A percentile compares a stretch with the other conserved stretches of the same genome.
phyloP scores from a whole-genome alignment of 2,797 vertebrate genomes.

The Synanceia verrucosa region DNA sequence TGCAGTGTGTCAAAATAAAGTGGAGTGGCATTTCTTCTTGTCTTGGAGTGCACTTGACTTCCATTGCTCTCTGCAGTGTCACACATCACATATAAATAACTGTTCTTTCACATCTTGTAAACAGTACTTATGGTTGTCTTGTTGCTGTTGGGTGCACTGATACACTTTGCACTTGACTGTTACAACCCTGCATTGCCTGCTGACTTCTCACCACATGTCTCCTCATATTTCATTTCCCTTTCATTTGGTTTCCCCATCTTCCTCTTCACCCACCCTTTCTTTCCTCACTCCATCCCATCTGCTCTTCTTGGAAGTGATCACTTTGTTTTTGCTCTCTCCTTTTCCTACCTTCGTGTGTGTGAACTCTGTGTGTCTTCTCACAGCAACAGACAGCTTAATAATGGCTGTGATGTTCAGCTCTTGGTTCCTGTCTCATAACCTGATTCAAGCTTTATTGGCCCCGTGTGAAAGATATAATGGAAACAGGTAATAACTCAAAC shows the following conservation, averaged over 20 bases:
- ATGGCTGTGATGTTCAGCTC: constrained; percentile 34
- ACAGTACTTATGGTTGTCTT: constrained; percentile 25
- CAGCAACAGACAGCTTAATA: constrained; percentile 53
- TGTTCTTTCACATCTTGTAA: constrained; percentile 48
- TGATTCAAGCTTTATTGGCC: constrained; percentile 59
- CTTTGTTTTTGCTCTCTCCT: constrained; percentile 14
- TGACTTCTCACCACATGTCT: constrained; percentile 39
- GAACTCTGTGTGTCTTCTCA: constrained; percentile 12
- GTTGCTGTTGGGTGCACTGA: constrained; percentile 11
- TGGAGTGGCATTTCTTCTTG: constrained; percentile 32
- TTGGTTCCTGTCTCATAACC: constrained; percentile 44
- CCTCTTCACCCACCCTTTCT: constrained; percentile 6
- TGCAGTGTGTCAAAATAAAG: not conserved
- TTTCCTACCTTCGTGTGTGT: constrained; percentile 7
- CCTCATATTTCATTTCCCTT: constrained; percentile 51
- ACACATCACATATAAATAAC: constrained; percentile 35
- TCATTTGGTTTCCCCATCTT: constrained; percentile 24
- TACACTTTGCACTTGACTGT: constrained; percentile 16
- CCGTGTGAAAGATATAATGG: constrained; percentile 49
- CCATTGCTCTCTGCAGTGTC: constrained; percentile 26
- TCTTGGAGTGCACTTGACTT: constrained; percentile 42
- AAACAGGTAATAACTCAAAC: constrained; percentile 64
- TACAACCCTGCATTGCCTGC: constrained; percentile 15
- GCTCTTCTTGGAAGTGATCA: constrained; percentile 21
- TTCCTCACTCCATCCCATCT: constrained; percentile 24